Evolutionary conservation across 2,113 vertebrate species (phyloP).

Genomic region (Paramisgurnus dabryanus): DNA sequence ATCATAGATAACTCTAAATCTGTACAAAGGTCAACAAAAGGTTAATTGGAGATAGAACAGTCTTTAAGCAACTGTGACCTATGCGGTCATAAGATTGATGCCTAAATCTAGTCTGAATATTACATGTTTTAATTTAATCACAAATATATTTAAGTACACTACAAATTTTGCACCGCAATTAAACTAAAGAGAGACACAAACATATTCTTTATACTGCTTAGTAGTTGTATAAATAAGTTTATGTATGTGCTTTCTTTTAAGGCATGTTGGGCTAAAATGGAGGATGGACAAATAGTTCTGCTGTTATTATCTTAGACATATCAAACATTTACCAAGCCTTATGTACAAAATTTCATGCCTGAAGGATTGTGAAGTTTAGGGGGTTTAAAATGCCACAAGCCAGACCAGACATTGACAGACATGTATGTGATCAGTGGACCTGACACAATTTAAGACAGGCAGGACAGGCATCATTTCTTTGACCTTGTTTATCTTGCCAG

Average conservation of each 20-base stretch:
- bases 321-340: neutral
- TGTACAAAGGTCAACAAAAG: neutral
- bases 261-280: neutral
- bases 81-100: neutral
- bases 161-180: neutral
- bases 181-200: neutral
- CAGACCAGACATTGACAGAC: neutral
- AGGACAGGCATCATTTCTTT: neutral
- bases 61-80: neutral
- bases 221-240: neutral
- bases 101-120: neutral
- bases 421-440: constrained; percentile 9
- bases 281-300: neutral
- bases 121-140: no score
- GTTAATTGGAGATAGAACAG: constrained; percentile 19
- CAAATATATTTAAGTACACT: neutral
- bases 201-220: neutral
- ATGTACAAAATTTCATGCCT: constrained; percentile 9
- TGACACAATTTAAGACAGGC: neutral
- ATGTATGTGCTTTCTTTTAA: neutral
- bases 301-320: neutral
- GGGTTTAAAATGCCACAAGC: constrained; percentile 2
- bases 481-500: constrained; percentile 4
- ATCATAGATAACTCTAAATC: constrained; percentile 6
- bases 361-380: neutral